Conservation (phyloP, 2,113 vertebrate species). For the Oncorhynchus keta region DNA sequence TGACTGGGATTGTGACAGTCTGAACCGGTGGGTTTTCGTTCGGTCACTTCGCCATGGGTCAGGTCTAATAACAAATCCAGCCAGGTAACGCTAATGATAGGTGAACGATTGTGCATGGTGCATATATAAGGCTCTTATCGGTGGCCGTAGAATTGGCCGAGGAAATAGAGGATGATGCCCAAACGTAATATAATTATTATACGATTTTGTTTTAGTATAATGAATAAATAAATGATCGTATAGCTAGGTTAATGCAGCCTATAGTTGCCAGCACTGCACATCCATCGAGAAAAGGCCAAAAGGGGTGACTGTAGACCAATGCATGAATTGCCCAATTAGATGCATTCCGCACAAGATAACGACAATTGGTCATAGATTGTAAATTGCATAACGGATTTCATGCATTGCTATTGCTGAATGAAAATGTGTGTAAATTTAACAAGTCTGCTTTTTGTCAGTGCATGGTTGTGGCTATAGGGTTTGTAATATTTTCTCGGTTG, state of each 20-base stretch:
- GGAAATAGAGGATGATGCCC: constrained; percentile 14
- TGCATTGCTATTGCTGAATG: background rate
- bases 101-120: constrained; percentile 57
- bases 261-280: background rate
- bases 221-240: constrained; percentile 16
- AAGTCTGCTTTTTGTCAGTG: background rate
- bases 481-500: no score
- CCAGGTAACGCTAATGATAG: constrained; percentile 67
- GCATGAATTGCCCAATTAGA: background rate
- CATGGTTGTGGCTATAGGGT: no score
- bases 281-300: background rate
- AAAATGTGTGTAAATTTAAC: background rate
- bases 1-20: constrained; percentile 52
- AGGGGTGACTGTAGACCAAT: background rate
- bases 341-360: background rate
- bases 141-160: background rate
- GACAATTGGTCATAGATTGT: background rate
- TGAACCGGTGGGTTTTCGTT: constrained; percentile 34
- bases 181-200: background rate
- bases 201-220: background rate
- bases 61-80: constrained; percentile 41
- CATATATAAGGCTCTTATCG: background rate
- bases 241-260: background rate
- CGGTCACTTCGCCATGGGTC: constrained; percentile 54
- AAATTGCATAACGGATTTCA: background rate